Evolutionary conservation across 1,140 invertebrate genomes (phyloP).

Genomic region (Saccostrea glomerata): DNA sequence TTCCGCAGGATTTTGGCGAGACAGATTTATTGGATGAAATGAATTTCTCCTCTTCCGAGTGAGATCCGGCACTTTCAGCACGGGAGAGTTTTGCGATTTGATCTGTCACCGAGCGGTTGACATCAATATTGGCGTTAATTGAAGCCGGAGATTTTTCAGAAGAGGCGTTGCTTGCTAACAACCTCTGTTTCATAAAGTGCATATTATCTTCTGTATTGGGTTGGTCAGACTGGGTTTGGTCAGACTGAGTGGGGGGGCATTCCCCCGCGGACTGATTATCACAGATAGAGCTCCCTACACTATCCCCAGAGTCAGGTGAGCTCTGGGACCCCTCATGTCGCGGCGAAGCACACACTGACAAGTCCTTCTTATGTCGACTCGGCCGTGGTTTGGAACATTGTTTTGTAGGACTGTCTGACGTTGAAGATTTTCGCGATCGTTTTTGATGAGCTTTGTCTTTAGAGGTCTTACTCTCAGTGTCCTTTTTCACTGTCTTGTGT

Average conservation of each 20-base stretch:
- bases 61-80: slow-evolving; percentile 61
- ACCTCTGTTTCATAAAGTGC: slow-evolving; percentile 77
- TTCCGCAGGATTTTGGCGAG: slow-evolving; percentile 52
- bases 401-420: background rate
- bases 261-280: slow-evolving; percentile 38
- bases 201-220: slow-evolving; percentile 71
- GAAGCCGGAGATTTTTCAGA: slow-evolving; percentile 65
- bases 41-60: slow-evolving; percentile 64
- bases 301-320: background rate
- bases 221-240: slow-evolving; percentile 15
- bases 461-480: slow-evolving; percentile 10
- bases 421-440: slow-evolving; percentile 13
- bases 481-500: slow-evolving; percentile 23
- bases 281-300: background rate
- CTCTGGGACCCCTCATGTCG: background rate
- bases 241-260: slow-evolving; percentile 44
- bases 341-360: background rate
- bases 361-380: slow-evolving; percentile 6
- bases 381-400: background rate
- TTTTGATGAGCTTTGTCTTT: background rate
- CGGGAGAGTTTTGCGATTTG: slow-evolving; percentile 72
- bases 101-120: slow-evolving; percentile 74
- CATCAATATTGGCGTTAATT: slow-evolving; percentile 70
- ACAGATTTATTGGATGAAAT: slow-evolving; percentile 46
- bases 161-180: slow-evolving; percentile 73